Evolutionary conservation across 2,888 invertebrate species (phyloP).

Genomic region (Cerastoderma edule): DNA sequence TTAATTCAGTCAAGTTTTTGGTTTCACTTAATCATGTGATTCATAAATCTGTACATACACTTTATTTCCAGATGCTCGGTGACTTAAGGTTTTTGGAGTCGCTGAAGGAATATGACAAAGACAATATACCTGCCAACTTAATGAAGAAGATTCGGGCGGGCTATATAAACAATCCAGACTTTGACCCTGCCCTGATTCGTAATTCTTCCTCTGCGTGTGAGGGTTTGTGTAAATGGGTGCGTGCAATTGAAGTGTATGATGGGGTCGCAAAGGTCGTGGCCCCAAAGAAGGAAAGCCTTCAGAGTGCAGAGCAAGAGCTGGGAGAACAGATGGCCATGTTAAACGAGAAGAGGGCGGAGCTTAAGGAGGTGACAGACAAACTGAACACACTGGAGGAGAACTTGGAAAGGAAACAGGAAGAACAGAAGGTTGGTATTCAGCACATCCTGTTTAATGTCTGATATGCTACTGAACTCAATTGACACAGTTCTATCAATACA

Average conservation of each 20-base stretch:
- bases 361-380: conserved; percentile 81
- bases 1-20: no score
- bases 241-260: conserved; percentile 82
- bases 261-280: conserved; percentile 83
- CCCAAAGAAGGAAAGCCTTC: conserved; percentile 81
- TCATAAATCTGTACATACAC: no score
- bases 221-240: conserved; percentile 83
- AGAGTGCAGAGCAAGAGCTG: conserved; percentile 76
- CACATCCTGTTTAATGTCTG: no score
- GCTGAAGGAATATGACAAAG: conserved; percentile 83
- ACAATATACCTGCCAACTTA: conserved; percentile 79
- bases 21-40: no score
- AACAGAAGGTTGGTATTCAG: conserved; percentile 82
- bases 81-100: conserved; percentile 83
- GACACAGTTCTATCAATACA: no score
- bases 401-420: conserved; percentile 79
- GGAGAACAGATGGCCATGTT: conserved; percentile 80
- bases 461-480: no score
- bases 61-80: conserved; percentile 78
- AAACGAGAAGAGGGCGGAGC: conserved; percentile 79
- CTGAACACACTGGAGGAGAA: conserved; percentile 78
- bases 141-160: conserved; percentile 81
- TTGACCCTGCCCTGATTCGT: conserved; percentile 82
- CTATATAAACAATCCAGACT: conserved; percentile 82
- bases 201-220: conserved; percentile 84